Percentiles rank a stretch among this genome's conserved stretches.
Conservation (phyloP, 2,797 vertebrate species). For the Benthosema pterotum region DNA sequence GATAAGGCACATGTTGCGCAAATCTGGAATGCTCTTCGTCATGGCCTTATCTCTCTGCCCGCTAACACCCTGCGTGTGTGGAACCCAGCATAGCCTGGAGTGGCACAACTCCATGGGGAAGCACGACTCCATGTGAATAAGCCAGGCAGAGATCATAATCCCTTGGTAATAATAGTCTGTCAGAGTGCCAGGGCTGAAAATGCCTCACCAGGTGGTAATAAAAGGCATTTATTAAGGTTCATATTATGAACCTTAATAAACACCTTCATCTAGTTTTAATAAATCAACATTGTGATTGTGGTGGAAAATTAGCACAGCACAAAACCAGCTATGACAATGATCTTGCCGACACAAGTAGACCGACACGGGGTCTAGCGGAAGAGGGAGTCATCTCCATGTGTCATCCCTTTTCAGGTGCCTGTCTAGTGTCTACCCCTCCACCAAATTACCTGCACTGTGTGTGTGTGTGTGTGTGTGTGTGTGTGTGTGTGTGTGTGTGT, state of each 20-base stretch:
- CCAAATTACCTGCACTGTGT: constrained; percentile 26
- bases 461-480: neutral
- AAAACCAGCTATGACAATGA: neutral
- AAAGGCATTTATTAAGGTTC: too few relatives aligned
- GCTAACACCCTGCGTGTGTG: constrained; percentile 20
- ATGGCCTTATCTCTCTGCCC: constrained; percentile 37
- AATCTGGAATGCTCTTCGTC: constrained; percentile 54
- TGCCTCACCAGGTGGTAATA: constrained; percentile 35
- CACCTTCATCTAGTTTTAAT: too few relatives aligned
- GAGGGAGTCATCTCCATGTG: constrained; percentile 7
- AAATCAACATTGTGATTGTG: too few relatives aligned
- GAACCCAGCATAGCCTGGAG: neutral
- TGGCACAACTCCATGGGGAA: constrained; percentile 20
- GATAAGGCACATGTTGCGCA: constrained; percentile 24
- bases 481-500: constrained; percentile 4
- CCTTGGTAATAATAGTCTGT: constrained; percentile 35
- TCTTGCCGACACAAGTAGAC: constrained; percentile 3
- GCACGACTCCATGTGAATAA: too few relatives aligned
- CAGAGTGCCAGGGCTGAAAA: constrained; percentile 32
- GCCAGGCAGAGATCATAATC: constrained; percentile 35
- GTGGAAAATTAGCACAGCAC: too few relatives aligned
- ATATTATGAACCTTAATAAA: too few relatives aligned
- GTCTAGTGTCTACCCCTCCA: constrained; percentile 20
- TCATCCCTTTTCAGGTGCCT: constrained; percentile 30
- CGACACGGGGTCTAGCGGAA: neutral